Base-by-base conservation (phyloP, 1,140 invertebrate genomes). In the Tetragnatha versicolor region DNA sequence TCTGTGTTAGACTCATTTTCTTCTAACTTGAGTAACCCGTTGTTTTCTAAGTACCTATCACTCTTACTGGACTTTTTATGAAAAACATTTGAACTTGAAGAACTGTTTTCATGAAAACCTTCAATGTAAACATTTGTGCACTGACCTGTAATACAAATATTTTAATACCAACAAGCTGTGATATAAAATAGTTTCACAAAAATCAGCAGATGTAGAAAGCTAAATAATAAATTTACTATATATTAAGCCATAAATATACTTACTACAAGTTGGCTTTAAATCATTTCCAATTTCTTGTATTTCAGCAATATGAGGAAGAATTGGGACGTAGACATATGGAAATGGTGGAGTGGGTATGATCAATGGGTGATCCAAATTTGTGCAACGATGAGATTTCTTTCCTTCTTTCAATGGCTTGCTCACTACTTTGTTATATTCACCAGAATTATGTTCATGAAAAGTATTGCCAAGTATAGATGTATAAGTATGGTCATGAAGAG, bases 291-390 rank as follows among this genome's bases (percentile, higher is more conserved):
- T 33, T 61, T 79, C 79, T 22, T 31, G 7, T 27, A 80, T 58
- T 55, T 75, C 35, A 22, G 70, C 39, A 31, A 80, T 75, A 33
- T 80, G 75, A 42, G 79, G 79, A 51, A 80, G 53, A 7, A 75
- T 9, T 31, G 79, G 79, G 22, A 42, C 35, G 58, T 75, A 80
- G 14, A 80, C 51, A 68, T 75, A 80, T 47, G 79, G 79, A 58
- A 80, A 80, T 25, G 60, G 39, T 51, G 79, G 79, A 31, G 79
- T 80, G n/a, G 79, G 33, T 14, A 80, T 76, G 9, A 80, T 33
- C 27, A 75, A 55, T 7, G 37, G 51, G 9, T 27, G 12, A 45
- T 14, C 12, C 39, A 33, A 17, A 6, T 47, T 42, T 47, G 31
- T 7, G 47, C 25, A 49, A 49, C 5, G 39, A 6, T 31, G 17